phyloP scores from a whole-genome alignment of 2,113 vertebrate species.

The Xenotilapia leptura region DNA sequence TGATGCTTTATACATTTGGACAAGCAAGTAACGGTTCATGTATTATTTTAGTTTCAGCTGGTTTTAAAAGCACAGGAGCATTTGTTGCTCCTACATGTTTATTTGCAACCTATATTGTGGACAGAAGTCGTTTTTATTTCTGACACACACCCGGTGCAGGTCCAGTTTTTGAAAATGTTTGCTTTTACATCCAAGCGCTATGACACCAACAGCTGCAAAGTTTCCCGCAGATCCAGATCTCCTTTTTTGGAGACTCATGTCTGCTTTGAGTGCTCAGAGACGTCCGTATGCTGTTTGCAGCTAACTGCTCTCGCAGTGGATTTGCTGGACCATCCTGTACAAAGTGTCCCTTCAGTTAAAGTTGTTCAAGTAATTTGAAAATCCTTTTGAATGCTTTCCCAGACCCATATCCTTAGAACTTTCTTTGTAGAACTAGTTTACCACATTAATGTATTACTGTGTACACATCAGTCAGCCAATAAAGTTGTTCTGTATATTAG shows the following conservation, averaged over 20 bases:
- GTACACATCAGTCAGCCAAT: not conserved
- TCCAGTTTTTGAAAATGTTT: not conserved
- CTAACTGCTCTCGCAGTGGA: not conserved
- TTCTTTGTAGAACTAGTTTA: not conserved
- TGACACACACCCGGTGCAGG: not conserved
- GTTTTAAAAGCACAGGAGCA: not conserved
- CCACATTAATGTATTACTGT: not conserved
- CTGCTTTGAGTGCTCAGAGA: not conserved
- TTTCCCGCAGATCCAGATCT: not conserved
- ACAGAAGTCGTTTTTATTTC: not conserved
- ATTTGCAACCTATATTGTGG: not conserved
- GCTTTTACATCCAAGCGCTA: not conserved
- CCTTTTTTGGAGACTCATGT: not conserved
- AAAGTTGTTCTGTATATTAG: not conserved
- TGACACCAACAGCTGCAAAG: not conserved
- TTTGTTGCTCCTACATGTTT: not conserved
- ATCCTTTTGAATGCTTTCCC: not conserved
- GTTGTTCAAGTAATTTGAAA: not conserved
- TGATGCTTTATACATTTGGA: not conserved
- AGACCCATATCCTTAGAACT: not conserved
- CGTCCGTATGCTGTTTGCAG: not conserved
- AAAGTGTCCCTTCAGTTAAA: not conserved
- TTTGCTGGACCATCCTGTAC: not conserved
- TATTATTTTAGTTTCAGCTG: not conserved
- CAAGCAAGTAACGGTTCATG: not conserved